Evolutionary conservation across 2,888 invertebrate genomes (phyloP), one percentile per base, ranked within the genome.

Genomic region (Chymomyza fuscimana): DNA sequence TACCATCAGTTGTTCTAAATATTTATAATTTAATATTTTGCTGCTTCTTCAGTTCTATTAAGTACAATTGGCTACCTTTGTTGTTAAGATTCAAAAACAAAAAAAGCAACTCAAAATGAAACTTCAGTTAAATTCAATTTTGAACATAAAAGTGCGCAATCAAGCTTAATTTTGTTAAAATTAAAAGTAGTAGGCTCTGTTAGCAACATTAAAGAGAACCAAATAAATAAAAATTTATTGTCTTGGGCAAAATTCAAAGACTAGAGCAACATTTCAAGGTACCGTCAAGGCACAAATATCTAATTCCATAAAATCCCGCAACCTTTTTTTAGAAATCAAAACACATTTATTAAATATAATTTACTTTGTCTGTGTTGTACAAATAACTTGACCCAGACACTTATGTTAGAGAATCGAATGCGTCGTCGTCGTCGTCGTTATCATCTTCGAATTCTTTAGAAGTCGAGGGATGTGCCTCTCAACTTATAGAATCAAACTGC

Each of bases 401-500:
- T 9, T 22, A 54, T 19, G 54, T 10, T n/a, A 60, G 63, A 16
- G n/a, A 50, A 50, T 12, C 40, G 12, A 46, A 46, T 12, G 10
- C 40, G 10, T 46, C 40, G 12, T 46, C 40, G 4, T 12, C 40
- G 40, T 46, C 4, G 12, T 32, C 32, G 25, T 50, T 9, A 25
- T 25, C 22, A 32, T 9, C 64, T 12, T 36, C 54, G 32, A 51
- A 40, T 15, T 46, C 40, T n/a, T 25, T 16, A 52, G 46, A 36
- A 9, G 6, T 22, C 59, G 5, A n/a, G 16, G 32, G 19, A 65
- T 16, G 60, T 67, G 67, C 19, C 12, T 65, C 5, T 72, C 69
- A 22, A 72, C 72, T 5, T 69, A 69, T 50, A 63, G 66, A 9
- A 36, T 67, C 22, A 69, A 73, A 54, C 50, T 69, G 46, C 9